These are phyloP conservation scores for Mesembrinibis cayennensis DNA, from an alignment of 2,113 vertebrate genomes.

Conservation along the genomic window DNA sequence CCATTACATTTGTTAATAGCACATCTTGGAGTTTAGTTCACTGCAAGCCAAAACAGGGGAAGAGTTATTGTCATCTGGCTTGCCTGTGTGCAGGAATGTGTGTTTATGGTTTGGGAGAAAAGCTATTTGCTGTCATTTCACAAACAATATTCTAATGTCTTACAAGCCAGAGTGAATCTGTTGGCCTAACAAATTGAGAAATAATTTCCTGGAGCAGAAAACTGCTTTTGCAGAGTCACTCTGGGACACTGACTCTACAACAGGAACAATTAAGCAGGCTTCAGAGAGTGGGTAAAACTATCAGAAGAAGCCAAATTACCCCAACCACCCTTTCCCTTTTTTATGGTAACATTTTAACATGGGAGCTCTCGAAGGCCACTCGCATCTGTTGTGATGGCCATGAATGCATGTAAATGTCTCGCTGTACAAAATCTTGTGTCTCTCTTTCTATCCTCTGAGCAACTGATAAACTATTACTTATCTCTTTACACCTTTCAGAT, in stretches of 20 bases:
- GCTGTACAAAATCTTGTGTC: neutral
- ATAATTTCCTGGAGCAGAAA: slow-evolving; percentile 21
- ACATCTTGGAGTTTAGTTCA: neutral
- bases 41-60: neutral
- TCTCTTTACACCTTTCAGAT: slow-evolving; percentile 78
- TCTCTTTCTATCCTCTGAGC: neutral
- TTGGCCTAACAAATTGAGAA: neutral
- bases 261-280: neutral
- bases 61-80: neutral
- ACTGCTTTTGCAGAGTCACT: neutral
- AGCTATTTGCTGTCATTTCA: neutral
- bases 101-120: neutral
- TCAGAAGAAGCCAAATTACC: neutral
- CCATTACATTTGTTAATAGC: neutral
- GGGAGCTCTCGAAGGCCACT: neutral
- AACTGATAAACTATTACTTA: neutral
- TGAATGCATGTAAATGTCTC: neutral
- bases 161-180: neutral
- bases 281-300: neutral
- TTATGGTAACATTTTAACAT: neutral
- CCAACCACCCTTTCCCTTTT: neutral
- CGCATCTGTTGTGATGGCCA: neutral
- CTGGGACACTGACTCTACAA: neutral
- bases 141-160: neutral
- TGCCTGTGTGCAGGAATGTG: neutral